Percentiles rank a stretch among this genome's conserved stretches.
phyloP scores from a whole-genome alignment of 2,888 invertebrate species.

The Odontomyia ornata region DNA sequence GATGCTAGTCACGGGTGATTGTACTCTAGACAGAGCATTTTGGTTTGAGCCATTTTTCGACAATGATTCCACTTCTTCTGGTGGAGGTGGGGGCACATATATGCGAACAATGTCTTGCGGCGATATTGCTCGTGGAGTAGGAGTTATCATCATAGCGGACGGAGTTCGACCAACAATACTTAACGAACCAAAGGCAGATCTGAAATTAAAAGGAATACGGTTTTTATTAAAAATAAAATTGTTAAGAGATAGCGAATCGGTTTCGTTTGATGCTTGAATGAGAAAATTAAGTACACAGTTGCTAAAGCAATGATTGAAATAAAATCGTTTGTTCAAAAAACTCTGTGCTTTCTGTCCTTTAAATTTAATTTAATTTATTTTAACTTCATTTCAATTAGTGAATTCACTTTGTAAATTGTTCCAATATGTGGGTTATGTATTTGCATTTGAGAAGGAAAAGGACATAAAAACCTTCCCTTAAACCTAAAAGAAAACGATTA shows the following conservation, averaged over 20 bases:
- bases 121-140: conserved; percentile 53
- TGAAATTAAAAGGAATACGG: conserved; percentile 14
- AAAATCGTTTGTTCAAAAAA: too few species aligned
- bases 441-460: too few species aligned
- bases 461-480: too few species aligned
- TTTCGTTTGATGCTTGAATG: too few species aligned
- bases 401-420: too few species aligned
- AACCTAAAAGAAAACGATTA: too few species aligned
- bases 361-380: too few species aligned
- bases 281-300: too few species aligned
- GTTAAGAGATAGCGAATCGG: neutral
- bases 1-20: neutral
- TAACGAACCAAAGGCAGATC: conserved; percentile 52
- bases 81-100: conserved; percentile 52
- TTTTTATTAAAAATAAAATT: neutral
- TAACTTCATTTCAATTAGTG: too few species aligned
- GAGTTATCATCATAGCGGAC: conserved; percentile 52
- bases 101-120: conserved; percentile 53
- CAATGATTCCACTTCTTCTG: conserved; percentile 45
- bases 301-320: too few species aligned
- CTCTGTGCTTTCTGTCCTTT: too few species aligned
- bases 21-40: neutral
- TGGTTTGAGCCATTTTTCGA: conserved; percentile 8
- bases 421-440: too few species aligned
- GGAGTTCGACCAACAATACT: conserved; percentile 51